These are phyloP conservation scores for Drosophila saltans DNA, from an alignment of 1,140 invertebrate genomes.

Conservation along the genomic window DNA sequence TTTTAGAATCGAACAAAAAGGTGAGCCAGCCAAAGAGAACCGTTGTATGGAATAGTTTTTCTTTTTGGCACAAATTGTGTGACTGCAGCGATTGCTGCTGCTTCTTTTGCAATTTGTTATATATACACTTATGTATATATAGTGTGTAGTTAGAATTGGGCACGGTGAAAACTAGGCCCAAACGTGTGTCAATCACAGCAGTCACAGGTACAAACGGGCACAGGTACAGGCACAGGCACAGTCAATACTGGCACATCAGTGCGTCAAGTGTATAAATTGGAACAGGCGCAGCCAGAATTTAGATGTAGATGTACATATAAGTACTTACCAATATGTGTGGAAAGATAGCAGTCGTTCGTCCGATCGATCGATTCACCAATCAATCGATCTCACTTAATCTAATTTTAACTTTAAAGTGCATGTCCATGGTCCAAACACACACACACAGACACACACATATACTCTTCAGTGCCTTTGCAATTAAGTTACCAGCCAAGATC, in stretches of 20 bases:
- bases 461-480: conserved; percentile 13
- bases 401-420: conserved; percentile 75
- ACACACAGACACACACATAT: neutral
- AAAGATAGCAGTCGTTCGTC: conserved; percentile 7
- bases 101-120: too few relatives aligned
- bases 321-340: too few relatives aligned
- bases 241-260: neutral
- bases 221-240: neutral
- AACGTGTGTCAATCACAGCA: conserved; percentile 51
- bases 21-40: conserved; percentile 36
- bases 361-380: neutral
- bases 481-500: conserved; percentile 20
- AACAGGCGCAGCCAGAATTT: conserved; percentile 23
- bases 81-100: neutral
- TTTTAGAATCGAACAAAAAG: conserved; percentile 30
- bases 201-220: conserved; percentile 8
- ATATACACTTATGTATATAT: neutral
- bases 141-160: conserved; percentile 48
- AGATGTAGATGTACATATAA: neutral
- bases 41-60: conserved; percentile 52
- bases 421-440: conserved; percentile 23
- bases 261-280: conserved; percentile 22
- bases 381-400: conserved; percentile 62
- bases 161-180: conserved; percentile 37
- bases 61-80: conserved; percentile 43